A percentile compares a stretch with the other conserved stretches of the same genome.
phyloP scores from a whole-genome alignment of 1,140 invertebrate species.

The Cepaea nemoralis region DNA sequence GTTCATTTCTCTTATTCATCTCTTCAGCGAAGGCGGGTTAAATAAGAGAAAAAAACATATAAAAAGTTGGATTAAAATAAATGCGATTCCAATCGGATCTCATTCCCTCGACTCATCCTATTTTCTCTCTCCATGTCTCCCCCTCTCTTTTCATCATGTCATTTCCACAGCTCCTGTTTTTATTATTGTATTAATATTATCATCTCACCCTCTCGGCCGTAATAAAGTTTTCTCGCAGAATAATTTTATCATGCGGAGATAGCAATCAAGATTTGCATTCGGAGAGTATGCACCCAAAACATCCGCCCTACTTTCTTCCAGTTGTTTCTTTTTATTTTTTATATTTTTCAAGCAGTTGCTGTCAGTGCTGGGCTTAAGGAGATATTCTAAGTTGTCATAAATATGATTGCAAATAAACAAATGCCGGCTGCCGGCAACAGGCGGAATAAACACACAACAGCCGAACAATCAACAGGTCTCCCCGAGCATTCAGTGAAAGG shows the following conservation, averaged over 20 bases:
- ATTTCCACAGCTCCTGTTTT: conserved; percentile 8
- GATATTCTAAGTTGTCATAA: neutral
- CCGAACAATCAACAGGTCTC: too few relatives aligned
- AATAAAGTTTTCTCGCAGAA: conserved; percentile 19
- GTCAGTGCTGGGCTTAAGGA: neutral
- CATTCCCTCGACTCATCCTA: conserved; percentile 6
- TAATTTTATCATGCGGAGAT: conserved; percentile 32
- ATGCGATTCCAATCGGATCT: conserved; percentile 26
- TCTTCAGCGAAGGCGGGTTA: neutral
- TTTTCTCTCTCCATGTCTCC: neutral
- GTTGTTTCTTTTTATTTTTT: neutral
- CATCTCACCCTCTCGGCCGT: conserved; percentile 15
- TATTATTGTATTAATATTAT: conserved; percentile 33
- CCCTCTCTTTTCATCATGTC: neutral
- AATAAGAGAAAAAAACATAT: neutral
- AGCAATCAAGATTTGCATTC: conserved; percentile 19
- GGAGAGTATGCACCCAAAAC: neutral
- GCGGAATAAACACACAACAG: too few relatives aligned
- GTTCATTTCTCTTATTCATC: neutral
- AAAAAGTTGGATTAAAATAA: conserved; percentile 26
- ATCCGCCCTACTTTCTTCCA: neutral
- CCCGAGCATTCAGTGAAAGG: too few relatives aligned
- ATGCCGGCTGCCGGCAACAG: neutral
- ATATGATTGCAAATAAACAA: neutral
- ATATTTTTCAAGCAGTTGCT: neutral